These are phyloP conservation scores for Saxicola maurus DNA, from an alignment of 2,797 vertebrate species.

Conservation along the genomic window DNA sequence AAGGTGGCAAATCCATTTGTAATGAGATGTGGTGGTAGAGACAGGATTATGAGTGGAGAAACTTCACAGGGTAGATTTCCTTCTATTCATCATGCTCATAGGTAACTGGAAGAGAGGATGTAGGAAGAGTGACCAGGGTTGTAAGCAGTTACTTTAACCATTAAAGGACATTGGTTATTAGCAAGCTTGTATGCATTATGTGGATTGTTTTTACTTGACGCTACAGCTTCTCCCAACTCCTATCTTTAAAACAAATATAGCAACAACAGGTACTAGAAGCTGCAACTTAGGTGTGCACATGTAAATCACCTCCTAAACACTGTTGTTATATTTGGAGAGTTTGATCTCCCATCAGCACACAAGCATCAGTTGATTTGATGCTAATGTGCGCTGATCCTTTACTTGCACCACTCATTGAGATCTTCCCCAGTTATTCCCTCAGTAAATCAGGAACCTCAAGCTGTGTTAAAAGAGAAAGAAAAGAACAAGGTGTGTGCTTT, in stretches of 20 bases:
- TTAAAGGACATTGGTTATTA: background rate
- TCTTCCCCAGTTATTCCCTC: background rate
- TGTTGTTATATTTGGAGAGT: background rate
- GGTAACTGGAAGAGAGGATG: background rate
- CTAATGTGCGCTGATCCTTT: background rate
- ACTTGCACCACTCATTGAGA: background rate
- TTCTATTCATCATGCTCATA: background rate
- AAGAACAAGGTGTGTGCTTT: background rate
- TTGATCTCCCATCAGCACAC: background rate
- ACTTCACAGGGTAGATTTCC: constrained; percentile 8
- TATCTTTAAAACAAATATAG: background rate
- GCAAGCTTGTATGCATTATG: background rate
- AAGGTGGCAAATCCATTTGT: background rate
- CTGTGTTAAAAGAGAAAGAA: background rate
- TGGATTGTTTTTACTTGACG: background rate
- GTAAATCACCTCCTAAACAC: background rate
- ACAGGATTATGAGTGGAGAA: background rate
- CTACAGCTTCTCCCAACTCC: background rate
- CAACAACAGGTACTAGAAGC: background rate
- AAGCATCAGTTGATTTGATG: background rate
- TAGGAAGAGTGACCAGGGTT: background rate
- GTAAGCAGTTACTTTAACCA: background rate
- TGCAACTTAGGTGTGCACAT: background rate
- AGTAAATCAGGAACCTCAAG: background rate
- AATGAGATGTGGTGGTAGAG: background rate